Base-by-base conservation (phyloP, 1,140 invertebrate genomes). In the Chrysoperla carnea region DNA sequence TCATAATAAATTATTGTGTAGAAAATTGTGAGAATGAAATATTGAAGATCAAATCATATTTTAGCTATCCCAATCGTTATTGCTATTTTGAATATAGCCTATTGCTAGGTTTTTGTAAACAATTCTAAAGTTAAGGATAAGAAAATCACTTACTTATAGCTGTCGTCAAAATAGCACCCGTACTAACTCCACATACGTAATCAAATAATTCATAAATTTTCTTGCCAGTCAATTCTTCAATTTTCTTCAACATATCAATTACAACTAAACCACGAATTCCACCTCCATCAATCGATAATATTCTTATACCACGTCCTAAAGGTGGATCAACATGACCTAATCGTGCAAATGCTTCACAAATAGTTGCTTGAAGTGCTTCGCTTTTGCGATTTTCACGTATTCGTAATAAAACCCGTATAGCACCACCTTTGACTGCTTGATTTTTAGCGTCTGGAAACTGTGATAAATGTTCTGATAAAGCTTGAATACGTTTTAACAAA, bases 111-210 rank as follows among this genome's bases (percentile, higher is more conserved):
- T n/a, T n/a, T n/a, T n/a, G n/a, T n/a, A n/a, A n/a, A n/a, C n/a
- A n/a, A n/a, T 23, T 5, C 17, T 23, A 23, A 23, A 23, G n/a
- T n/a, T n/a, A n/a, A n/a, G 31, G 6, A 11, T 45, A 39, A 47
- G n/a, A 27, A 49, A 43, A 15, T 27, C 27, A 54, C 48, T 48
- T 61, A 75, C 75, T 75, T 53, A 84, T 62, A 42, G 75, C 68
- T 50, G 72, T 70, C 7, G 76, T 73, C 12, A 85, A 64, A 49
- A 86, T 83, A 9, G 81, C 78, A 38, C 89, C 89, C 4, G 90
- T 93, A 55, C 84, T 90, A 9, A 94, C 89, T 7, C 91, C 91
- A 55, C 85, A 84, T 49, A 95, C 81, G 46, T 84, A 84, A 63
- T 95, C 91, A 64, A 95, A 95, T 58, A 81, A 61, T 49, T 81